phyloP scores from a whole-genome alignment of 1,140 invertebrate species.

The Heterodera schachtii region DNA sequence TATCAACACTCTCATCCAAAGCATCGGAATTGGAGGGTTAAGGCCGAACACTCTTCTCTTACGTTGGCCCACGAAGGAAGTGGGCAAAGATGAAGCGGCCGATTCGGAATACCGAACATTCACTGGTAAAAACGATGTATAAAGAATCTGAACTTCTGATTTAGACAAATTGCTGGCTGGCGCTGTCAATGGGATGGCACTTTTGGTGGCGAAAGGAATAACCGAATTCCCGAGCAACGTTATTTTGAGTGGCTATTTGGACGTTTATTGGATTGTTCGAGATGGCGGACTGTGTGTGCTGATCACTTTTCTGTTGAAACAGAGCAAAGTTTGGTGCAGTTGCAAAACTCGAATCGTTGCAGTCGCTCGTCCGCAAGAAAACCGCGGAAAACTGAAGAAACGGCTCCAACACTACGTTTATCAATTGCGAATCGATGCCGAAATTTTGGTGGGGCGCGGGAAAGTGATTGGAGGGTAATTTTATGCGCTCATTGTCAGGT shows the following conservation, averaged over 20 bases:
- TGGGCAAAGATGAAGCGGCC: conserved; percentile 34
- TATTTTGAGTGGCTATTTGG: conserved; percentile 57
- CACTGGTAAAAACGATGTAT: conserved; percentile 39
- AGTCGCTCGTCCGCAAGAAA: conserved; percentile 96
- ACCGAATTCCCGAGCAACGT: conserved; percentile 57
- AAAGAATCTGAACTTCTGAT: conserved; percentile 23
- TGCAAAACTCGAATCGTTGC: conserved; percentile 98
- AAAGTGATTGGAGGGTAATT: not conserved
- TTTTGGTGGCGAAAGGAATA: conserved; percentile 61
- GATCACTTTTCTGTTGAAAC: conserved; percentile 90
- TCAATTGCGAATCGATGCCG: conserved; percentile 94
- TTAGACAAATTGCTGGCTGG: conserved; percentile 56
- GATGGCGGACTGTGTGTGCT: conserved; percentile 87
- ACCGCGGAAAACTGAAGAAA: conserved; percentile 99
- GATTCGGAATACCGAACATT: conserved; percentile 61
- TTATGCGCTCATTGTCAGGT: conserved; percentile 35
- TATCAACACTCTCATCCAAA: conserved; percentile 74
- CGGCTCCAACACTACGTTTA: conserved; percentile 96
- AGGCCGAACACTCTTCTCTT: conserved; percentile 97
- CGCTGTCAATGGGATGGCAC: conserved; percentile 59
- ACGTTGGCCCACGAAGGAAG: conserved; percentile 93
- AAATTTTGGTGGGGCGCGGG: conserved; percentile 67
- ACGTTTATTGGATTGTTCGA: conserved; percentile 50
- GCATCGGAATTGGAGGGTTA: conserved; percentile 83
- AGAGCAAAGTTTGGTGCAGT: conserved; percentile 88